Base-by-base conservation (phyloP, 1,140 invertebrate genomes). In the Apis florea region DNA sequence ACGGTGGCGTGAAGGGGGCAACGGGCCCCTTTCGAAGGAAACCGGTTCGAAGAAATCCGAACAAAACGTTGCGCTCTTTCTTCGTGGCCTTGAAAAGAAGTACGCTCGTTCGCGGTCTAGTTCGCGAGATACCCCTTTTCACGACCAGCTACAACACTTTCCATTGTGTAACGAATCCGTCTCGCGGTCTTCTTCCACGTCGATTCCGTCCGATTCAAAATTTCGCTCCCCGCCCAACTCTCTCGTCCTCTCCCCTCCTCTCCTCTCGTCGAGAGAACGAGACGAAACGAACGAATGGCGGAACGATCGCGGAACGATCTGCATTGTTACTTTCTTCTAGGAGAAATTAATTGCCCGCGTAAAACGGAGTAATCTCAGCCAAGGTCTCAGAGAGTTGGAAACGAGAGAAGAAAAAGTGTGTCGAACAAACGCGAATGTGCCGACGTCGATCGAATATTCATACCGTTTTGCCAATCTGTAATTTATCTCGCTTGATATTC, bases 141-240 rank as follows among this genome's bases (percentile, higher is more conserved):
- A 88, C 90, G 89, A 92, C 90, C 31, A 6, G 4, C n/a, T n/a
- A n/a, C 90, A 92, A 93, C 92, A 93, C 93, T 93, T 93, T 93
- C 93, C 92, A 93, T 93, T 93, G 92, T 93, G 91, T 93, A 93
- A 93, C 90, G 90, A 90, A 91, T 91, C 90, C 56, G 6, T 15
- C 68, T 24, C 24, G 17, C 31, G 8, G 26, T 49, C 71, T 74
- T 56, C 15, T 26, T 26, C 61, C 26, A 56, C 72, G 31, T 31
- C 15, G 12, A n/a, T 40, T 13, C 11, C 17, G 31, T 21, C 49
- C 31, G 31, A 40, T 40, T 40, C 31, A 40, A 40, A 40, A 19
- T 24, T 0, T 9, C 19, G n/a, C 11, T 61, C 26, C 26, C 24
- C 49, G 4, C 58, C 0, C 11, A 12, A 2, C 26, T 19, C 49